Conservation (phyloP, 2,888 invertebrate genomes). For the Trimorus sp. region DNA sequence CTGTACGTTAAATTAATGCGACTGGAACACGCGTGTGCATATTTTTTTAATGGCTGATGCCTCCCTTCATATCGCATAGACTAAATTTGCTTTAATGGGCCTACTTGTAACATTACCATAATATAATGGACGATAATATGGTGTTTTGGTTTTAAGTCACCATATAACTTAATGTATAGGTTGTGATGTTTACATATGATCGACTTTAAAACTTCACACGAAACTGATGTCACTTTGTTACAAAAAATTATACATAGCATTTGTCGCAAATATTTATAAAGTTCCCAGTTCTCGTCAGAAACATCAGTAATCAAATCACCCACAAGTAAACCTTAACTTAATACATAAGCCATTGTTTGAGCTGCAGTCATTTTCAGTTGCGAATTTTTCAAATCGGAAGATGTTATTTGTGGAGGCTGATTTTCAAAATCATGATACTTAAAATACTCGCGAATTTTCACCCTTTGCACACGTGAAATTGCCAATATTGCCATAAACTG, state of each 20-base stretch:
- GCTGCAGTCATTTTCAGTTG: constrained; percentile 55
- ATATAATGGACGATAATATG: constrained; percentile 58
- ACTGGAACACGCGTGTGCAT: background rate
- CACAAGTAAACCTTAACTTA: constrained; percentile 52
- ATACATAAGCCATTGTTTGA: constrained; percentile 55
- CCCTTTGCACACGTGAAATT: too few relatives aligned
- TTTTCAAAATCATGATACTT: constrained; percentile 35
- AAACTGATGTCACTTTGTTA: background rate
- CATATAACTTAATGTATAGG: constrained; percentile 43
- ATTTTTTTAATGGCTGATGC: constrained; percentile 52
- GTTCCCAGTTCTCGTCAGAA: constrained; percentile 43
- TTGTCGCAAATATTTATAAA: constrained; percentile 50
- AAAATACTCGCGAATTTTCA: too few relatives aligned
- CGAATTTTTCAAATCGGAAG: constrained; percentile 25
- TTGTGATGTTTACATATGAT: constrained; percentile 53
- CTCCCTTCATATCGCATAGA: constrained; percentile 60
- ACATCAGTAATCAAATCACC: constrained; percentile 52
- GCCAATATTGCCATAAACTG: too few relatives aligned
- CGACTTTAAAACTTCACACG: constrained; percentile 26
- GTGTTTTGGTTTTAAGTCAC: constrained; percentile 52
- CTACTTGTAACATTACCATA: constrained; percentile 44
- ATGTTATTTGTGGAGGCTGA: constrained; percentile 45
- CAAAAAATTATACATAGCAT: constrained; percentile 55
- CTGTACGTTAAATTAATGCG: constrained; percentile 1
- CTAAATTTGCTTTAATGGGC: constrained; percentile 59